phyloP scores from a whole-genome alignment of 2,888 invertebrate species.

The Drosophila kanekoi region DNA sequence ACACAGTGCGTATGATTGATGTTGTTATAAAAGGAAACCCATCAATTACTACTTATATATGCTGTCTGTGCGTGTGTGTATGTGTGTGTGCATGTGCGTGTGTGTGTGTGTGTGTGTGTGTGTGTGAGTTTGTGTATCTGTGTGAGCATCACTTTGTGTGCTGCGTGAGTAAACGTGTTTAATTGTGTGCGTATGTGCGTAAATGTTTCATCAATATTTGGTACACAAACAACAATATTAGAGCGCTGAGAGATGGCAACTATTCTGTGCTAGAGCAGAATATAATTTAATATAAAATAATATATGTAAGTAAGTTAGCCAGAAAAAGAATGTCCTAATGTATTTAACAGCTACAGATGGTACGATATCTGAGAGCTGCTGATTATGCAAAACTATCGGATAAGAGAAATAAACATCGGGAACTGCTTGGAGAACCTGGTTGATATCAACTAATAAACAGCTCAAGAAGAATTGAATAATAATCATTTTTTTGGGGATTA shows the following conservation, averaged over 20 bases:
- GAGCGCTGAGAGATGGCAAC: conserved; percentile 48
- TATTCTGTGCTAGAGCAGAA: conserved; percentile 29
- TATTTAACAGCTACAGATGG: conserved; percentile 48
- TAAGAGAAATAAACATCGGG: too few species aligned
- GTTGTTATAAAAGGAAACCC: conserved; percentile 77
- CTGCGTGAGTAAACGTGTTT: conserved; percentile 75
- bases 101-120: conserved; percentile 27
- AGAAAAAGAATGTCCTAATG: conserved; percentile 68
- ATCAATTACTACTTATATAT: conserved; percentile 74
- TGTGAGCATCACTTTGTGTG: conserved; percentile 43
- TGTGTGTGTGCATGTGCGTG: conserved; percentile 30
- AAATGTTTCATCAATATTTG: conserved; percentile 80
- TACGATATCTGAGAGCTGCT: background rate
- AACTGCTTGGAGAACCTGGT: too few species aligned
- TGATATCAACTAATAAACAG: too few species aligned
- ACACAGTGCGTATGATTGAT: conserved; percentile 76
- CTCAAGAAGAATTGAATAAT: too few species aligned
- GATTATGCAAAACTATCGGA: conserved; percentile 14
- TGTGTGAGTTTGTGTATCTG: conserved; percentile 9
- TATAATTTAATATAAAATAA: conserved; percentile 29
- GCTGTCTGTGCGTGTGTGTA: conserved; percentile 36
- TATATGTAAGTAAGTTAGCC: conserved; percentile 49
- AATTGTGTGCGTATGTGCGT: conserved; percentile 77
- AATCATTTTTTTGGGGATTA: too few species aligned
- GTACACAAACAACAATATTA: conserved; percentile 59